These are phyloP conservation scores for Willisornis vidua DNA, from an alignment of 2,113 vertebrate genomes.

Conservation along the genomic window DNA sequence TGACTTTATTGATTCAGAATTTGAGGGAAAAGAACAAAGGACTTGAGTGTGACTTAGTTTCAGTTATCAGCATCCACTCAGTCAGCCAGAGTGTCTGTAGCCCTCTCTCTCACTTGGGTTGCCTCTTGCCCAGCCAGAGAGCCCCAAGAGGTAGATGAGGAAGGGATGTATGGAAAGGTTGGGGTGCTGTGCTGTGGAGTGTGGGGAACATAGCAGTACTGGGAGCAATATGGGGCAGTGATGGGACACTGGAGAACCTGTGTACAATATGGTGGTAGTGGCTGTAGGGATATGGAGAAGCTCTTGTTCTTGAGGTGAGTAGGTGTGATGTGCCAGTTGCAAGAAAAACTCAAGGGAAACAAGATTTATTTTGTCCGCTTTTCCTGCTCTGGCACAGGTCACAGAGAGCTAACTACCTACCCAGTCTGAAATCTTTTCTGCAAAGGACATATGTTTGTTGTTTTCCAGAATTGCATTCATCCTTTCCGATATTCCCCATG, in stretches of 20 bases:
- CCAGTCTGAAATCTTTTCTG: not conserved
- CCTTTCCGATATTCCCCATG: not conserved
- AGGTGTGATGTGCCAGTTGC: not conserved
- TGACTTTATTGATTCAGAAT: not conserved
- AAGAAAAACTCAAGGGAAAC: not conserved
- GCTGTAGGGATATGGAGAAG: not conserved
- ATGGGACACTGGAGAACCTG: not conserved
- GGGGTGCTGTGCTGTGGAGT: not conserved
- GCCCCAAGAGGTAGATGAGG: too few species aligned
- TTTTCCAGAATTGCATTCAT: not conserved
- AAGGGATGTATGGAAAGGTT: rapidly evolving
- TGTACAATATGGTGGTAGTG: rapidly evolving
- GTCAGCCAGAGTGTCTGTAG: not conserved
- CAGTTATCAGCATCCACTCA: not conserved
- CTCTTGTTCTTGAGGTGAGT: not conserved
- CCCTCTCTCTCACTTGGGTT: not conserved
- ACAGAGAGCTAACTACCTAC: not conserved
- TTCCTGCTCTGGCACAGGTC: not conserved
- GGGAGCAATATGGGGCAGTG: not conserved
- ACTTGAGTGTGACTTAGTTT: not conserved
- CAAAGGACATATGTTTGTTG: not conserved
- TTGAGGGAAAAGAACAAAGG: not conserved
- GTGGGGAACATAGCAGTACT: not conserved
- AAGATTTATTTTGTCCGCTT: not conserved
- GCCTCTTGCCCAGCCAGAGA: not conserved